A percentile compares a stretch with the other conserved stretches of the same genome.
Conservation (phyloP, 2,797 vertebrate genomes). For the Phalanger gymnotis region DNA sequence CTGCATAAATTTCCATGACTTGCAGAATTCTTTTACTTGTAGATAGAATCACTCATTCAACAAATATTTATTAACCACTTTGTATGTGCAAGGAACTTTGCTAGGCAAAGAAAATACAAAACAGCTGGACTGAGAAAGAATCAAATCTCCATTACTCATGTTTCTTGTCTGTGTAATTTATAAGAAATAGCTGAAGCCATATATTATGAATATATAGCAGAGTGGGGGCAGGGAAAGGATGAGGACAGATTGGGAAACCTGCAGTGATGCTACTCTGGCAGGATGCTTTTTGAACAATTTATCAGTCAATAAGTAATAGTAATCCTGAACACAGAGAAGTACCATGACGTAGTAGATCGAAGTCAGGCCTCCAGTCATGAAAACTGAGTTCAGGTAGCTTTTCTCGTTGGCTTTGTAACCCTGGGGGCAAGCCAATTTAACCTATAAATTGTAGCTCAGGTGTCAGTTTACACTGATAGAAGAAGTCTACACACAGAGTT, state of each 20-base stretch:
- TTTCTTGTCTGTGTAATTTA: slow-evolving; percentile 15
- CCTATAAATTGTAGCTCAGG: neutral
- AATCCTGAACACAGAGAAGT: neutral
- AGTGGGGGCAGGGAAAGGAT: neutral
- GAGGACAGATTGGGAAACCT: neutral
- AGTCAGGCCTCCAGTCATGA: neutral
- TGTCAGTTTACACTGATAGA: neutral
- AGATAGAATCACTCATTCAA: neutral
- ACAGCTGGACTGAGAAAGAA: neutral
- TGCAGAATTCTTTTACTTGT: neutral
- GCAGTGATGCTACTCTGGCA: neutral
- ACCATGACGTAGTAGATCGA: neutral
- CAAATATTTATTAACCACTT: neutral
- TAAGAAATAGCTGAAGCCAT: neutral
- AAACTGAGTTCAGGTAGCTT: neutral
- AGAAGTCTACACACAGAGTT: neutral
- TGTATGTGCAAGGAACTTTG: neutral
- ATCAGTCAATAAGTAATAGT: neutral
- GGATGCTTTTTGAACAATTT: neutral
- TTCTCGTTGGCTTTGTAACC: neutral
- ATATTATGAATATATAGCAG: neutral
- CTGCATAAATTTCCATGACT: neutral
- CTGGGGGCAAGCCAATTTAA: neutral
- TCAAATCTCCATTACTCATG: neutral
- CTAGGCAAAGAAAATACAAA: neutral